A percentile compares a stretch with the other conserved stretches of the same genome.
These are phyloP conservation scores for Linyphia triangularis DNA, from an alignment of 2,888 invertebrate species.

Conservation along the genomic window DNA sequence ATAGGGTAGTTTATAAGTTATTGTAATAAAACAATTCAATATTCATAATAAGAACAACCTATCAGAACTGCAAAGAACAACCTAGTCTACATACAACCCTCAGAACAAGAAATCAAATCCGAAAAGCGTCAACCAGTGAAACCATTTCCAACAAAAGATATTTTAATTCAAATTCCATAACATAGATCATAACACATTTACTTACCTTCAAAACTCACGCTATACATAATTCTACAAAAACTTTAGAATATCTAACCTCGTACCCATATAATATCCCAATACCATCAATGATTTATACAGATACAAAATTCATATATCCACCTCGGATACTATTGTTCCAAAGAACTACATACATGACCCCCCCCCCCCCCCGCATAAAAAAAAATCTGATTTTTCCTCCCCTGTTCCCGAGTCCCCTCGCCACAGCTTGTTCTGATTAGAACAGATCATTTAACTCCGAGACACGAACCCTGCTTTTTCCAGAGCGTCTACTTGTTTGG, in stretches of 20 bases:
- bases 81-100: no score
- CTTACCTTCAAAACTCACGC: no score
- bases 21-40: no score
- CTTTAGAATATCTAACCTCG: neutral
- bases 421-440: constrained; percentile 74
- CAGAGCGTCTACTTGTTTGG: neutral
- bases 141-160: no score
- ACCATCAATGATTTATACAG: neutral
- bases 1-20: no score
- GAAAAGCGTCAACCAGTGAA: no score
- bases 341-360: neutral
- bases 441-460: constrained; percentile 73
- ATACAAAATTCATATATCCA: neutral
- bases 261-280: neutral
- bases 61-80: no score
- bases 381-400: neutral
- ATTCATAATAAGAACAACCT: no score
- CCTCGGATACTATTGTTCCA: neutral
- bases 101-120: no score
- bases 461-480: constrained; percentile 43
- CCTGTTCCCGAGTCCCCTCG: constrained; percentile 24
- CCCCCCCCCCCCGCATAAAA: no score
- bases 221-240: neutral
- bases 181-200: no score
- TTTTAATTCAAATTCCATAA: no score